Base-by-base conservation (phyloP, 1,140 invertebrate species). In the Eumeta japonica region DNA sequence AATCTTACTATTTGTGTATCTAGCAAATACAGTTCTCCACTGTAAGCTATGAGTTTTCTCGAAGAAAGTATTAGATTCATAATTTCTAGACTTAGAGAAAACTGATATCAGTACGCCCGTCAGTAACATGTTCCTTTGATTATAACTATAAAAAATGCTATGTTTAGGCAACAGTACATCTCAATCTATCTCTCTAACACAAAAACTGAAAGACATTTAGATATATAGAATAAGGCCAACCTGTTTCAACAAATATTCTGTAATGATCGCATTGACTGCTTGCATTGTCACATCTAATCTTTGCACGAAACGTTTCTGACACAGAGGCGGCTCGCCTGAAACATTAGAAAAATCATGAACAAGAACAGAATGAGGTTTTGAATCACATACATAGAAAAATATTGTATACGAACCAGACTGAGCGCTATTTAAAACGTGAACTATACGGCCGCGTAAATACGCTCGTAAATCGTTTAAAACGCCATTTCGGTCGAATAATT, bases 401-500 rank as follows among this genome's bases (percentile, higher is more conserved):
- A 19, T 35, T 27, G 18, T 30, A 37, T 11, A 37, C 17, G 16
- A 46, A 67, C 68, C 68, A 35, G 52, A 61, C 46, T 64, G 50
- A 24, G 64, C 54, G 45, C 47, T 64, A 58, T 71, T 76, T 18
- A 82, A 48, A n/a, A 76, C 58, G 32, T 71, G 59, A 12, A 80
- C 63, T 62, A 82, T 80, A 47, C 80, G 75, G 9, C 70, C 64
- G 11, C 79, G 63, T 45, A 81, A 58, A 53, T 79, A 76, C 5
- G 77, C 65, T 39, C 77, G 59, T 20, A 81, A 50, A 44, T 80
- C 75, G 17, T 65, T 64, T 7, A 80, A 46, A 35, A 81, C 52
- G 20, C 79, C 80, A 53, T 76, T 79, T 51, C 78, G 75, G 41
- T 81, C 73, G 45, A 81, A 79, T 56, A 79, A 73, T 29, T 67